These are phyloP conservation scores for Drosophila auraria DNA, from an alignment of 1,140 invertebrate genomes.

Conservation along the genomic window DNA sequence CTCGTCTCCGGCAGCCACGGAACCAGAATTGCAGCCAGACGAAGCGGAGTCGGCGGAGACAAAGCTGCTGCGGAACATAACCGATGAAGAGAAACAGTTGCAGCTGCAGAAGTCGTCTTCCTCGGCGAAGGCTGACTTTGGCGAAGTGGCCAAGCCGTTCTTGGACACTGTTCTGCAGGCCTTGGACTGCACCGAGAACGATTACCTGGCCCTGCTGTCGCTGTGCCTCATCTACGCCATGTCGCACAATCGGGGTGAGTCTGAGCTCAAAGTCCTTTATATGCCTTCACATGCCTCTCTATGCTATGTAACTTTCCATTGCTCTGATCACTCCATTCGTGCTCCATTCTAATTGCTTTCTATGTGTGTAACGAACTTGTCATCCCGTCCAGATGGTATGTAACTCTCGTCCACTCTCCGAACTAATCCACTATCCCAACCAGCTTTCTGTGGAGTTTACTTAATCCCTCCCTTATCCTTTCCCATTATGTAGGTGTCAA, in stretches of 20 bases:
- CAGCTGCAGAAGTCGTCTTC: constrained; percentile 77
- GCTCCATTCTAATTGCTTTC: constrained; percentile 66
- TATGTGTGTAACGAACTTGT: constrained; percentile 48
- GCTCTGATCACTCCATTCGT: constrained; percentile 47
- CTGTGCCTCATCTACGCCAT: constrained; percentile 97
- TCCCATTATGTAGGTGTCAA: constrained; percentile 88
- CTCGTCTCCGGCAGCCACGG: constrained; percentile 24
- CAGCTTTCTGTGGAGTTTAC: not conserved
- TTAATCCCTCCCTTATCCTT: not conserved
- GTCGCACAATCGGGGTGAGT: constrained; percentile 95
- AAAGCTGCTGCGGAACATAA: constrained; percentile 89
- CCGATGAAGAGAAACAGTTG: constrained; percentile 96
- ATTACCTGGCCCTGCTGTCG: constrained; percentile 96
- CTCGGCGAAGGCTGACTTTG: constrained; percentile 35
- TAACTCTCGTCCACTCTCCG: constrained; percentile 52
- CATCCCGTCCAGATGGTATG: constrained; percentile 68
- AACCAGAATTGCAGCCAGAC: constrained; percentile 39
- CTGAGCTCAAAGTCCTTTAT: not conserved
- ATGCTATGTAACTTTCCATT: constrained; percentile 46
- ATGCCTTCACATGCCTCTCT: constrained; percentile 4
- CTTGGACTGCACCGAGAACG: constrained; percentile 94
- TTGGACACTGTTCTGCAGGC: constrained; percentile 94
- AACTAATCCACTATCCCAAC: constrained; percentile 37
- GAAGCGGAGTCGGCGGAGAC: constrained; percentile 18
- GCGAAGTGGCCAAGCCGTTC: constrained; percentile 88